These are phyloP conservation scores for Carcinoscorpius rotundicauda DNA, from an alignment of 1,140 invertebrate species.

Conservation along the genomic window DNA sequence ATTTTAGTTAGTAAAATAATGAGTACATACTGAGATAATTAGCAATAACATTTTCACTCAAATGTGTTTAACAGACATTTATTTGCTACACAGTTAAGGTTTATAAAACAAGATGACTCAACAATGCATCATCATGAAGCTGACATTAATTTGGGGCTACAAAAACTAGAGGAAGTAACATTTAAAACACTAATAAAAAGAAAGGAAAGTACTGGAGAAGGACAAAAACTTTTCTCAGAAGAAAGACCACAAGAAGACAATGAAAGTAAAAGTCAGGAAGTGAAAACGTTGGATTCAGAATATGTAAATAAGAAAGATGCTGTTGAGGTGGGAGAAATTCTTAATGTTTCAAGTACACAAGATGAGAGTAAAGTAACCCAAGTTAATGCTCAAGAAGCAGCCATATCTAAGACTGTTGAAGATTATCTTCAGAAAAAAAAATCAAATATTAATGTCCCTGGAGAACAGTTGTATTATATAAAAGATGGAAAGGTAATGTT, in stretches of 20 bases:
- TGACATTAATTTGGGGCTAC: constrained; percentile 7
- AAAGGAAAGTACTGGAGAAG: background rate
- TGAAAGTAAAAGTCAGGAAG: background rate
- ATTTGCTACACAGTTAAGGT: constrained; percentile 6
- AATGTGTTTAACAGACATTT: too few species aligned
- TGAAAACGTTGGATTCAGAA: background rate
- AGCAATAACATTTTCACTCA: too few species aligned
- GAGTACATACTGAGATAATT: too few species aligned
- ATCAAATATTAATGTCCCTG: constrained; percentile 6
- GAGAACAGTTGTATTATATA: constrained; percentile 5
- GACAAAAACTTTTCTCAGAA: too few species aligned
- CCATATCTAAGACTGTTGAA: constrained; percentile 12
- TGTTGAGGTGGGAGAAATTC: too few species aligned
- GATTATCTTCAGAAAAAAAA: constrained; percentile 9
- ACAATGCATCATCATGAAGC: constrained; percentile 1
- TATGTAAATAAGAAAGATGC: background rate
- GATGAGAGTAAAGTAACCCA: too few species aligned
- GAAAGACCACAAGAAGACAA: background rate
- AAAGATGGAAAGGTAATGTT: constrained; percentile 5
- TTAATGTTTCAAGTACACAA: too few species aligned
- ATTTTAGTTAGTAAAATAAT: too few species aligned
- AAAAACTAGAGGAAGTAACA: constrained; percentile 1
- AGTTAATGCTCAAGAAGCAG: too few species aligned
- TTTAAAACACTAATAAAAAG: background rate
- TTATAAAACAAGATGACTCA: constrained; percentile 10